phyloP scores from a whole-genome alignment of 1,140 invertebrate genomes.

The Macrosteles quadrilineatus region DNA sequence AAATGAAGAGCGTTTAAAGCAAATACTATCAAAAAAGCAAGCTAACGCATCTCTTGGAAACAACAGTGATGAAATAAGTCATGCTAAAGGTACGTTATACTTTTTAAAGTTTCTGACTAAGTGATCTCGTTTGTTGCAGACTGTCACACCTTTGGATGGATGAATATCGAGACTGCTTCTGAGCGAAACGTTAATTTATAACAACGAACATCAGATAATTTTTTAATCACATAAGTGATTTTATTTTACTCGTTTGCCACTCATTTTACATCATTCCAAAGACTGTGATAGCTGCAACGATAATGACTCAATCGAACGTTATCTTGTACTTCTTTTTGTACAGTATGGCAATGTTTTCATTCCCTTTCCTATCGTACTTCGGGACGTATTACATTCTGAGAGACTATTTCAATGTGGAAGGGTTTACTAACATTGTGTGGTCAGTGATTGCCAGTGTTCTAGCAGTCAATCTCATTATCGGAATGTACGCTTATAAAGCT shows the following conservation, averaged over 20 bases:
- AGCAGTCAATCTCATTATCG: conserved; percentile 76
- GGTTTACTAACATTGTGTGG: conserved; percentile 66
- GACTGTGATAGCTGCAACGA: conserved; percentile 37
- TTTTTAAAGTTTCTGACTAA: conserved; percentile 49
- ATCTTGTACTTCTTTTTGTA: conserved; percentile 70
- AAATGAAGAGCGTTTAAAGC: background rate
- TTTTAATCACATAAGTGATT: background rate
- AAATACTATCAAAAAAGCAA: background rate
- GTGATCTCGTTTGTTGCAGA: conserved; percentile 40
- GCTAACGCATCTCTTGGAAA: background rate
- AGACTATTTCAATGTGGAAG: conserved; percentile 61
- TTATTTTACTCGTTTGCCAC: background rate
- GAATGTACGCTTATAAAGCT: conserved; percentile 74
- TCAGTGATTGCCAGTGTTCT: conserved; percentile 74
- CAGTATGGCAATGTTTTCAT: conserved; percentile 78
- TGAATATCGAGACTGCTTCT: conserved; percentile 52
- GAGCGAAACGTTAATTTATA: conserved; percentile 49
- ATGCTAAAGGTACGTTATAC: background rate
- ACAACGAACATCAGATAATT: background rate
- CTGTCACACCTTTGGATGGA: conserved; percentile 38
- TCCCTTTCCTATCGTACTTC: conserved; percentile 77
- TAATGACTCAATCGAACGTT: conserved; percentile 50
- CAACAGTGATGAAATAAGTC: background rate
- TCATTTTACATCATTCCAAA: background rate
- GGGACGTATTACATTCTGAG: conserved; percentile 61